A percentile compares a stretch with the other conserved stretches of the same genome.
These are phyloP conservation scores for Ips nitidus DNA, from an alignment of 1,140 invertebrate species.

Conservation along the genomic window DNA sequence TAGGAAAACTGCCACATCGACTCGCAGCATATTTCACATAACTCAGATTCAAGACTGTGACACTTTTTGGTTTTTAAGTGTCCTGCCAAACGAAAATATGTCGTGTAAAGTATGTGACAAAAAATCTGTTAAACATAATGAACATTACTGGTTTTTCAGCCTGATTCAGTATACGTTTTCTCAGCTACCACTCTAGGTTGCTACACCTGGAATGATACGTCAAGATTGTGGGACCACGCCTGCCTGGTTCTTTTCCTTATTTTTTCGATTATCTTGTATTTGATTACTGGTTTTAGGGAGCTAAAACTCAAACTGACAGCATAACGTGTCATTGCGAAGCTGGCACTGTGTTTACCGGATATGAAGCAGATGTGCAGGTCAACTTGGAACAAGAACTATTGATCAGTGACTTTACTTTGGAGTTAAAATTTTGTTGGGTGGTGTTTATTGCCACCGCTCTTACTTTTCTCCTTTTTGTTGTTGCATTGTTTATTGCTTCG, in stretches of 20 bases:
- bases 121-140: no score
- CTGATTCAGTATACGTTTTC: background rate
- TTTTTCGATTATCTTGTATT: slow-evolving; percentile 11
- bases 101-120: background rate
- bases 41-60: slow-evolving; percentile 10
- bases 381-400: slow-evolving; percentile 18
- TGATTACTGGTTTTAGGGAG: background rate
- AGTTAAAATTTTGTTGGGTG: slow-evolving; percentile 31
- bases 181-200: slow-evolving; percentile 26
- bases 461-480: slow-evolving; percentile 26
- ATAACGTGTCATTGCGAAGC: slow-evolving; percentile 26
- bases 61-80: slow-evolving; percentile 31
- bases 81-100: slow-evolving; percentile 26
- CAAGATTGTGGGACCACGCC: slow-evolving; percentile 26
- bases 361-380: slow-evolving; percentile 9
- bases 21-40: slow-evolving; percentile 6
- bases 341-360: slow-evolving; percentile 26
- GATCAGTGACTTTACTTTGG: slow-evolving; percentile 20
- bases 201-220: slow-evolving; percentile 23
- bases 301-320: background rate
- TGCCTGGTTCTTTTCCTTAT: slow-evolving; percentile 3
- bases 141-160: no score
- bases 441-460: slow-evolving; percentile 27
- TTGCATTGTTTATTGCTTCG: slow-evolving; percentile 18
- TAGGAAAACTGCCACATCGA: background rate